phyloP scores from a whole-genome alignment of 2,888 invertebrate genomes.

The Parnassius orleans region DNA sequence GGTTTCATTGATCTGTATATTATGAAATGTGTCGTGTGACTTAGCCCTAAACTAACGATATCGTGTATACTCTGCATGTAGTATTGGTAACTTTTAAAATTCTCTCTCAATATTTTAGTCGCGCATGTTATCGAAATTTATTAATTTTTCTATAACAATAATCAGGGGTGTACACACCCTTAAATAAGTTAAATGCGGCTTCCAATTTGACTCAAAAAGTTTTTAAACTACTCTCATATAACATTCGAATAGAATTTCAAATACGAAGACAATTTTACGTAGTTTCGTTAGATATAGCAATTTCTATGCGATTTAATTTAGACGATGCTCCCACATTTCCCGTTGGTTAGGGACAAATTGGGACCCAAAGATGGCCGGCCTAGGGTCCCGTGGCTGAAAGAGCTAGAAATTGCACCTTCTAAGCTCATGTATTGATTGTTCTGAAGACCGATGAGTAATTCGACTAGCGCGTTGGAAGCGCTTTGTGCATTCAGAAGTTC shows the following conservation, averaged over 20 bases:
- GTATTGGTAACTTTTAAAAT: slow-evolving; percentile 24
- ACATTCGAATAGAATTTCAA: slow-evolving; percentile 2
- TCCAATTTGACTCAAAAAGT: not conserved
- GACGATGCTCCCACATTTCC: slow-evolving; percentile 73
- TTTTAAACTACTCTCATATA: slow-evolving; percentile 5
- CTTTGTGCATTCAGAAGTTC: slow-evolving; percentile 70
- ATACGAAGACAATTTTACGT: not conserved
- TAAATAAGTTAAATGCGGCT: not conserved
- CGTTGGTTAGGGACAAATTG: slow-evolving; percentile 66
- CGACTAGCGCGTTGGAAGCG: slow-evolving; percentile 70
- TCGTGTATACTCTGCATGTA: not conserved
- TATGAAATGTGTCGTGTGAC: slow-evolving; percentile 13
- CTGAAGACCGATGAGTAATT: slow-evolving; percentile 68
- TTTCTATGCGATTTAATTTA: slow-evolving; percentile 35
- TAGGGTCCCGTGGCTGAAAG: slow-evolving; percentile 54
- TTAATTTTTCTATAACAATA: slow-evolving; percentile 3
- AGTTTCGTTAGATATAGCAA: not conserved
- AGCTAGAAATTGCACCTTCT: slow-evolving; percentile 42
- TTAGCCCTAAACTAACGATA: slow-evolving; percentile 17
- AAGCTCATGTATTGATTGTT: slow-evolving; percentile 72
- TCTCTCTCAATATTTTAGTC: slow-evolving; percentile 37
- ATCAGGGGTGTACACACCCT: slow-evolving; percentile 4
- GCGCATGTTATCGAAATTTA: slow-evolving; percentile 20
- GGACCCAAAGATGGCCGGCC: slow-evolving; percentile 56
- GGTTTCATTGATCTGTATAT: no score